Base-by-base conservation (phyloP, 1,140 invertebrate genomes). In the Anthonomus grandis region DNA sequence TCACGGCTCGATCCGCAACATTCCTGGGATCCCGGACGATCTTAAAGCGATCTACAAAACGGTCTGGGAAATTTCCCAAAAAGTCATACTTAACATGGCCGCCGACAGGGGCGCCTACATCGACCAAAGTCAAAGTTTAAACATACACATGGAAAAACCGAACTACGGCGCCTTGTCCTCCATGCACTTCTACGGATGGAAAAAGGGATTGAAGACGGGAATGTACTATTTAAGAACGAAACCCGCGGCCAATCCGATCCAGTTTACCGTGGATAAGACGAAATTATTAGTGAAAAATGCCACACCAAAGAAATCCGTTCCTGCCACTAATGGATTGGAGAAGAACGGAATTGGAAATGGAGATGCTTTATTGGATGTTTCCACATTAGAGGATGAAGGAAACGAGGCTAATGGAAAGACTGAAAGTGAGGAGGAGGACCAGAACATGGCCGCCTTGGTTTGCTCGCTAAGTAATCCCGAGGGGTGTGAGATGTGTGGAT, bases 151-250 rank as follows among this genome's bases (percentile, higher is more conserved):
- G 47, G 94, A 91, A 6, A 86, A 94, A 69, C 93, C 97, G 4
- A 94, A 88, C 66, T 93, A 92, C 73, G 91, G 88, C 2, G 96
- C 95, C 73, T 77, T 98, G 17, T 95, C 93, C 1, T 98, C 95
- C 5, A 98, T 99, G 85, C 97, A 99, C 74, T 99, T 99, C 75
- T 93, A 95, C 75, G 93, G 90, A 0, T 99, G 97, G 97, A 90
- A 93, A 79, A 81, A 87, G 73, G 94, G 97, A 5, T 79, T 99
- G 10, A 99, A 99, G 78, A 99, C 97, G 22, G 97, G 97, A 27
- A 98, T 99, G 95, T 99, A 99, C 75, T 99, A 99, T 74, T 78
- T 99, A 53, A 81, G 97, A 22, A 98, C 94, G 0, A 98, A 97
- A 68, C 93, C 97, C 6, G 95, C 96, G 4, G 95, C 91, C 2